phyloP scores from a whole-genome alignment of 1,140 invertebrate species.

The Sinella curviseta region DNA sequence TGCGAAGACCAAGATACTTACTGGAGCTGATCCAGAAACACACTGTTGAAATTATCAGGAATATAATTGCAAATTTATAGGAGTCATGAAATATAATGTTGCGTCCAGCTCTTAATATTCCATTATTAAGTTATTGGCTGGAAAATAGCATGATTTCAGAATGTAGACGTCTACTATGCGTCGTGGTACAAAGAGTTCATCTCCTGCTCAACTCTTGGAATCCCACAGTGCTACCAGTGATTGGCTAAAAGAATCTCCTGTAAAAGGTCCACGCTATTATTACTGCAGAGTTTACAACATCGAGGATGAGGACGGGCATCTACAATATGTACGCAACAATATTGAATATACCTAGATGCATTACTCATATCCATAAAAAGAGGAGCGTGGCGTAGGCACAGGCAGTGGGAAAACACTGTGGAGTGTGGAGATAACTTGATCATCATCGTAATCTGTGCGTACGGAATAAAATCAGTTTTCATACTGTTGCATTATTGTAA shows the following conservation, averaged over 20 bases:
- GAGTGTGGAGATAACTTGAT: too few relatives aligned
- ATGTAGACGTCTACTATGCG: background rate
- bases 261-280: too few relatives aligned
- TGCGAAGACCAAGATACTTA: background rate
- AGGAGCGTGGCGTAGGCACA: too few relatives aligned
- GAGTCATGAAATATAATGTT: background rate
- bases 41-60: background rate
- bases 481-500: too few relatives aligned
- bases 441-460: too few relatives aligned
- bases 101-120: background rate
- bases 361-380: too few relatives aligned
- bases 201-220: background rate
- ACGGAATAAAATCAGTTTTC: too few relatives aligned
- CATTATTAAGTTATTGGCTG: background rate
- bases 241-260: background rate
- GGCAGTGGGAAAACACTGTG: too few relatives aligned
- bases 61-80: conserved; percentile 18
- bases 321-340: too few relatives aligned
- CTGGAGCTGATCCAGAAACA: background rate
- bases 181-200: background rate
- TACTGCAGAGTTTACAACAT: too few relatives aligned
- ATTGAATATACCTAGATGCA: too few relatives aligned
- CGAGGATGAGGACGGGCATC: too few relatives aligned
- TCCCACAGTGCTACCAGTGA: background rate
- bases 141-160: background rate